Base-by-base conservation (phyloP, 2,888 invertebrate species). In the Stegophylla sp. region DNA sequence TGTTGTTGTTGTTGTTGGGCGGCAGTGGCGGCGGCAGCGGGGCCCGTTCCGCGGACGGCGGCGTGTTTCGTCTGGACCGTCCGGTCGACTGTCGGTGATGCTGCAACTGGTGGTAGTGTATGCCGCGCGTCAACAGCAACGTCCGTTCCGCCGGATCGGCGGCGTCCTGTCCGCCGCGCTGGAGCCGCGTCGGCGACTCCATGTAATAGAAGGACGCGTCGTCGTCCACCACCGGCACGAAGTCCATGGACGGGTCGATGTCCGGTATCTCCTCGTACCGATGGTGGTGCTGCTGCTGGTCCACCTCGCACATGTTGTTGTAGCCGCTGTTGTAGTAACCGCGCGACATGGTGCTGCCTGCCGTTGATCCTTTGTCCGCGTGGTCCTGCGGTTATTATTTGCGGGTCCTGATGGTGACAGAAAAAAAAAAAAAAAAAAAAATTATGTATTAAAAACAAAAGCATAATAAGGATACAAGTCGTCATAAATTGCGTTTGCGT, bases 311-410 rank as follows among this genome's bases (percentile, higher is more conserved):
- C 64, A 67, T 71, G 63, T 61, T 71, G 82, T 81, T 81, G 64
- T 81, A 82, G 45, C 81, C 82, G 53, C 76, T 69, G 45, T 82
- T 77, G 81, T 82, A 89, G 87, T 83, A 89, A 88, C 41, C 90
- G 89, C 71, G 82, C 10, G 83, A 83, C 73, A 79, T 77, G 56
- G n/a, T 26, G n/a, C n/a, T n/a, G n/a, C n/a, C n/a, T n/a, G n/a
- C n/a, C n/a, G n/a, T n/a, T n/a, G n/a, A n/a, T n/a, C n/a, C n/a
- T n/a, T n/a, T n/a, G n/a, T n/a, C n/a, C n/a, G n/a, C 17, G 26
- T 2, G 0, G 28, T 10, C 1, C 12, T 34, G 10, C 17, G 1
- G 34, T n/a, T n/a, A n/a, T n/a, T n/a, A n/a, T n/a, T n/a, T n/a
- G n/a, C n/a, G 59, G 12, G 10, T 7, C 23, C 13, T 59, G 5